Conservation (phyloP, 2,113 vertebrate genomes). For the Cyanoliseus patagonus region DNA sequence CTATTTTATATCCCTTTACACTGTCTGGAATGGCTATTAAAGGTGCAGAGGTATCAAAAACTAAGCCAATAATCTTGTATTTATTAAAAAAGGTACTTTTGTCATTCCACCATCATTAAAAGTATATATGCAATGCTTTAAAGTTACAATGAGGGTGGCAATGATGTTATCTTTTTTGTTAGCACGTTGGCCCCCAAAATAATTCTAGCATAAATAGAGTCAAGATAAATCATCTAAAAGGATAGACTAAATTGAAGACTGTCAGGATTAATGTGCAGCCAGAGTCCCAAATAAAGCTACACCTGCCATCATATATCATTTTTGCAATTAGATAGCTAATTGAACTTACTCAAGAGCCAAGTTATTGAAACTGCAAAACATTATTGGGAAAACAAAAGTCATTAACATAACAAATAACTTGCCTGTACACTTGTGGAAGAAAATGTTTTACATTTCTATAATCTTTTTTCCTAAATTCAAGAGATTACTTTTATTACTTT, state of each 20-base stretch:
- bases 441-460: not conserved
- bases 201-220: not conserved
- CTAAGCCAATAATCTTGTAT: not conserved
- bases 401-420: not conserved
- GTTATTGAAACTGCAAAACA: constrained; percentile 12
- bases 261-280: not conserved
- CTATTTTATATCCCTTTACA: not conserved
- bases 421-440: not conserved
- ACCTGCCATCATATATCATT: not conserved
- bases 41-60: not conserved
- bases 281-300: not conserved
- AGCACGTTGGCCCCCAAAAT: not conserved
- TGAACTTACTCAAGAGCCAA: constrained; percentile 33
- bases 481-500: not conserved
- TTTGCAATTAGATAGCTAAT: constrained; percentile 47
- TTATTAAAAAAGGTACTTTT: not conserved
- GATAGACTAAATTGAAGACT: not conserved
- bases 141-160: not conserved
- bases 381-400: not conserved
- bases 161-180: not conserved
- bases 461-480: not conserved
- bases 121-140: not conserved
- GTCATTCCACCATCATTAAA: not conserved
- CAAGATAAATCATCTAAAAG: not conserved
- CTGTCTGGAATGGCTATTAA: not conserved